Evolutionary conservation across 1,140 invertebrate species (phyloP).

Genomic region (Oryctes rhinoceros): DNA sequence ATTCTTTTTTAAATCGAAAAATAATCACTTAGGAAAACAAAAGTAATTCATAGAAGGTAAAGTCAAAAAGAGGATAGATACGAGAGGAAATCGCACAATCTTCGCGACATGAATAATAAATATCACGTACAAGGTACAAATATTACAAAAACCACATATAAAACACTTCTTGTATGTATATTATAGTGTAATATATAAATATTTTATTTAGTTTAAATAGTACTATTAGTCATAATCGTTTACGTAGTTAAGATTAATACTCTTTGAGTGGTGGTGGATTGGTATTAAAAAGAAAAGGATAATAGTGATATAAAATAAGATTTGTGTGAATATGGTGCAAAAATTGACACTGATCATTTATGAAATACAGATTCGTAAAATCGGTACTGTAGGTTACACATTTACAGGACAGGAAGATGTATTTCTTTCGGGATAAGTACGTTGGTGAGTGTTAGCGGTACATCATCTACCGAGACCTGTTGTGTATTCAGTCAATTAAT

Average conservation of each 20-base stretch:
- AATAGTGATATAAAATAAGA: background rate
- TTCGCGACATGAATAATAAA: slow-evolving; percentile 41
- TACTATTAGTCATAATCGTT: slow-evolving; percentile 8
- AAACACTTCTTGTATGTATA: slow-evolving; percentile 41
- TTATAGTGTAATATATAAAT: slow-evolving; percentile 34
- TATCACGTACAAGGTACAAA: slow-evolving; percentile 54
- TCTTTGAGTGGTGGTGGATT: slow-evolving; percentile 30
- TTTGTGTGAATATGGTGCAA: slow-evolving; percentile 26
- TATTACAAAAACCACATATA: slow-evolving; percentile 52
- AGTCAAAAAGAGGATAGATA: background rate
- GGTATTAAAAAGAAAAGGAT: slow-evolving; percentile 9
- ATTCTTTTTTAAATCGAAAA: slow-evolving; percentile 2
- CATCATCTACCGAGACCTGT: background rate
- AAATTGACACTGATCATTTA: slow-evolving; percentile 36
- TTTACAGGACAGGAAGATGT: background rate
- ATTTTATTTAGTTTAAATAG: slow-evolving; percentile 29
- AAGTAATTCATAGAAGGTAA: slow-evolving; percentile 9
- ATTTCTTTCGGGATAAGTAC: slow-evolving; percentile 7
- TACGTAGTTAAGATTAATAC: slow-evolving; percentile 34
- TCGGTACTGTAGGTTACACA: background rate
- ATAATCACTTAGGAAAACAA: slow-evolving; percentile 12
- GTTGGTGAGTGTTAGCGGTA: background rate
- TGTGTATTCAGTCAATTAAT: background rate
- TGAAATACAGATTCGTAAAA: background rate
- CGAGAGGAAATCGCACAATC: slow-evolving; percentile 23